phyloP scores from a whole-genome alignment of 2,888 invertebrate genomes.

The Dinocampus coccinellae region DNA sequence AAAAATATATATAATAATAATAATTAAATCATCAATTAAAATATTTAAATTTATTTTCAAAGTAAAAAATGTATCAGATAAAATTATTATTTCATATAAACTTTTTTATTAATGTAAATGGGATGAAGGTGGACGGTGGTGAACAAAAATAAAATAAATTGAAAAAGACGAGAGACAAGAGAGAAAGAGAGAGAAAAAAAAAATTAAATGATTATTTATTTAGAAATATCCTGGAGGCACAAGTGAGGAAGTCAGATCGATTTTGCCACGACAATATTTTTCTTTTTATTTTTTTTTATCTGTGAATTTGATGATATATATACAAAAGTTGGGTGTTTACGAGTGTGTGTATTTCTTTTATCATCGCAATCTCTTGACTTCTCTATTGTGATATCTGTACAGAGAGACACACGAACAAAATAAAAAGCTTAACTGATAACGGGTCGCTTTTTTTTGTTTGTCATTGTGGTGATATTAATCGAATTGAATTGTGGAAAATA shows the following conservation, averaged over 20 bases:
- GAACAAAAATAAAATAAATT: neutral
- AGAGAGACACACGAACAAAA: too few species aligned
- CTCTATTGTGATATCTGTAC: neutral
- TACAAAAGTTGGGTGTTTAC: too few species aligned
- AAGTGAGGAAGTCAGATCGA: slow-evolving; percentile 21
- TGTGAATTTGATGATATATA: neutral
- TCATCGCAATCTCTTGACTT: neutral
- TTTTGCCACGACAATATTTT: slow-evolving; percentile 16
- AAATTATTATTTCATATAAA: too few species aligned
- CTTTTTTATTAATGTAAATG: neutral
- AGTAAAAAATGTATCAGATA: neutral
- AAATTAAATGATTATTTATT: slow-evolving; percentile 10
- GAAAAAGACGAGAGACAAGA: neutral
- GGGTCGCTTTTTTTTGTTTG: neutral
- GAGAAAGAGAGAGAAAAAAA: neutral
- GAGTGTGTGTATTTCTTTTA: neutral
- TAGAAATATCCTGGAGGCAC: slow-evolving; percentile 10
- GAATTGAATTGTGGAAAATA: slow-evolving; percentile 40
- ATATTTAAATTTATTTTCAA: neutral
- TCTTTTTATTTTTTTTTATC: neutral
- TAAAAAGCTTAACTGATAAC: slow-evolving; percentile 11
- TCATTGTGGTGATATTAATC: slow-evolving; percentile 51
- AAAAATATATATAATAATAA: slow-evolving; percentile 34
- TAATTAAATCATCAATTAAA: too few species aligned
- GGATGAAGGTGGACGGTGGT: neutral